Evolutionary conservation across 2,113 vertebrate genomes (phyloP).

Genomic region (Harpagus bidentatus): DNA sequence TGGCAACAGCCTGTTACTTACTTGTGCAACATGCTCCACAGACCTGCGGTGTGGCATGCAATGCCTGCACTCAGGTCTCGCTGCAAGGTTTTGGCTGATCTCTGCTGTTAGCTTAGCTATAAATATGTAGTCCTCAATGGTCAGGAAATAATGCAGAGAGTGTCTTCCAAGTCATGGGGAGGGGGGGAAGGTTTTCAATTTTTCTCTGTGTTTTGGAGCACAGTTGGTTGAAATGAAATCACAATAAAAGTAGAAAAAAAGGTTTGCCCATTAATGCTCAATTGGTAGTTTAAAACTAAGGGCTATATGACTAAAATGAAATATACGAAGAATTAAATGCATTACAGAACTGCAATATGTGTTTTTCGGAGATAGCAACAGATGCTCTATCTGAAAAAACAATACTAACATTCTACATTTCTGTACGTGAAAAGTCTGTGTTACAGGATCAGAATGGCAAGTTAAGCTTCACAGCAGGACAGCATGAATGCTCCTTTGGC

Average conservation of each 20-base stretch:
- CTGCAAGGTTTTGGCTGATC: background rate
- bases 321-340: background rate
- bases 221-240: background rate
- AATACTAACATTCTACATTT: background rate
- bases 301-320: background rate
- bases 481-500: background rate
- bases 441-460: background rate
- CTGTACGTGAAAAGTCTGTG: accelerated
- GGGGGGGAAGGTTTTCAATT: background rate
- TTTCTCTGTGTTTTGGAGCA: background rate
- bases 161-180: background rate
- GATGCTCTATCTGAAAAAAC: background rate
- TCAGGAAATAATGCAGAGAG: background rate
- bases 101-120: background rate
- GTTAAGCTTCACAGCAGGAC: background rate
- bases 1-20: background rate
- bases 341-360: background rate
- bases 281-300: background rate
- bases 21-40: background rate
- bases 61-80: accelerated
- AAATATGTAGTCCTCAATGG: accelerated
- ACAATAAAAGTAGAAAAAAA: background rate
- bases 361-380: background rate
- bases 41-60: accelerated
- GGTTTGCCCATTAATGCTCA: background rate